Base-by-base conservation (phyloP, 1,140 invertebrate genomes). In the Lethocerus indicus region DNA sequence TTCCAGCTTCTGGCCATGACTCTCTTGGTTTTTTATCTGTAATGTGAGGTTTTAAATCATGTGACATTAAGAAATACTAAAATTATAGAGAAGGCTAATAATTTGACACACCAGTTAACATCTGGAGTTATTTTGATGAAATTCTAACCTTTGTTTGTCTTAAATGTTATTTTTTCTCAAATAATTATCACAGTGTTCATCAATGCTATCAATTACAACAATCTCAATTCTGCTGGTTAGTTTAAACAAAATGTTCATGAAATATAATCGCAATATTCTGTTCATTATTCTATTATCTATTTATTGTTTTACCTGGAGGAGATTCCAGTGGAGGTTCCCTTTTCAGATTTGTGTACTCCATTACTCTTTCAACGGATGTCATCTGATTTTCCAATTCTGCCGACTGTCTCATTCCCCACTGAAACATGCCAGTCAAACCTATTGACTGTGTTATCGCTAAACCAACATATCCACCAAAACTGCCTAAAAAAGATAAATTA, bases 401-500 rank as follows among this genome's bases (percentile, higher is more conserved):
- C 14, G 76, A 79, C 59, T 88, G 83, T 46, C 79, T 68, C 49
- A 91, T 76, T 3, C 82, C 83, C 73, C 81, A 86, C 67, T 90
- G 87, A 50, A 93, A 75, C 69, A 82, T 79, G 1, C 85, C 83
- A 3, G 79, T 82, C 37, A 94, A 60, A 1, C 79, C 75, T 56
- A 91, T 72, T 1, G 81, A 76, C 60, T 91, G 89, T 0, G 87
- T 84, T 49, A 94, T 81, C 0, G 82, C 83, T 14, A 94, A 63
- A 13, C 89, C 89, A n/a, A 90, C 84, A 44, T 73, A 67, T 13
- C 77, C 78, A 3, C 75, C 71, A 40, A 62, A 59, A 21, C 61
- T 49, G 26, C 54, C 68, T 69, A 32, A 4, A 36, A 47, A 5
- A 36, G 4, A 21, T 43, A 12, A 43, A 39, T 9, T 32, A n/a